Conservation (phyloP, 2,113 vertebrate species). For the Oncorhynchus masou region DNA sequence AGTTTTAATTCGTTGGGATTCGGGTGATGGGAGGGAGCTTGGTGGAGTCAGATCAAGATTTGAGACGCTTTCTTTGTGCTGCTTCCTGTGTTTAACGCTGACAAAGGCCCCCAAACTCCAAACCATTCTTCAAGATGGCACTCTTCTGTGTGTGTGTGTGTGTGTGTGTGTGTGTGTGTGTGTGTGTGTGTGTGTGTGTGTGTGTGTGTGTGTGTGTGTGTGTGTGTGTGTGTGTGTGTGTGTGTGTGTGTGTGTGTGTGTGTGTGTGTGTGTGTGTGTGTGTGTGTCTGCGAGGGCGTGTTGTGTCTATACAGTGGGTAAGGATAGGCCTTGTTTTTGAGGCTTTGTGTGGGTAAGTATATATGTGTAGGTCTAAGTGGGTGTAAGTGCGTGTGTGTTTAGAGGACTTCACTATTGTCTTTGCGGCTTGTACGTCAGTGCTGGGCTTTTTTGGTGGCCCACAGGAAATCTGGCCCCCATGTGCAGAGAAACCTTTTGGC, state of each 20-base stretch:
- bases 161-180: background rate
- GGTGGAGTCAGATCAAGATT: constrained; percentile 58
- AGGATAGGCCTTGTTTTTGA: constrained; percentile 26
- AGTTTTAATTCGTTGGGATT: constrained; percentile 52
- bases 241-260: background rate
- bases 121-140: constrained; percentile 36
- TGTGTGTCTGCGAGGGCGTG: constrained; percentile 5
- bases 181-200: background rate
- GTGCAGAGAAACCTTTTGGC: constrained; percentile 80
- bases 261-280: background rate
- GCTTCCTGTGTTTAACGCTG: constrained; percentile 54
- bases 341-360: constrained; percentile 32
- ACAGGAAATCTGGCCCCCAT: constrained; percentile 78
- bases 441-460: constrained; percentile 68
- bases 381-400: constrained; percentile 68
- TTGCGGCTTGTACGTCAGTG: constrained; percentile 71
- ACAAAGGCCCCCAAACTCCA: constrained; percentile 4
- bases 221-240: background rate
- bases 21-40: constrained; percentile 14
- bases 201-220: background rate
- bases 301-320: constrained; percentile 9
- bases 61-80: constrained; percentile 27
- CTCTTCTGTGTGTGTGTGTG: background rate
- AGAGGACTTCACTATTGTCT: constrained; percentile 73
- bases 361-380: constrained; percentile 31